Evolutionary conservation across 2,113 vertebrate species (phyloP).

Genomic region (Mesocricetus auratus): DNA sequence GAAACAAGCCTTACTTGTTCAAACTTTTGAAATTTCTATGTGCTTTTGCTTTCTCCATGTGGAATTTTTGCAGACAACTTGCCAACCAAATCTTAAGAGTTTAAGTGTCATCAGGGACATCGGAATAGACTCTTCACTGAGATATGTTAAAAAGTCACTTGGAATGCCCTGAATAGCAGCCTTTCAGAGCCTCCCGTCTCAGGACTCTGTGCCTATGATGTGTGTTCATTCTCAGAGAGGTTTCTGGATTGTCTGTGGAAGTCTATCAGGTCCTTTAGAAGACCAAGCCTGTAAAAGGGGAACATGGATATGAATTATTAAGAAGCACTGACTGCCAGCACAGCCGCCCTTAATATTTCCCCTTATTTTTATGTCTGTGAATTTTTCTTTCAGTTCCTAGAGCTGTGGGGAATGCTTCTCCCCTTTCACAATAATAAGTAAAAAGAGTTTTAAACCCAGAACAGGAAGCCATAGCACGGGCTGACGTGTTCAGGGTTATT

Average conservation of each 20-base stretch:
- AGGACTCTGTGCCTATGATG: constrained; percentile 14
- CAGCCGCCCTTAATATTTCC: constrained; percentile 11
- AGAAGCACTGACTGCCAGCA: not conserved
- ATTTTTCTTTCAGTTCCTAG: constrained; percentile 4
- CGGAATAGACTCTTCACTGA: not conserved
- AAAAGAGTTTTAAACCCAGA: not conserved
- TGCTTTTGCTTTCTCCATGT: not conserved
- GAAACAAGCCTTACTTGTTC: constrained; percentile 36
- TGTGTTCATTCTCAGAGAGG: not conserved
- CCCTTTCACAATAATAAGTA: constrained; percentile 13
- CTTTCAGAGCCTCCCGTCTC: constrained; percentile 16
- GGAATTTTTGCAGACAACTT: constrained; percentile 34
- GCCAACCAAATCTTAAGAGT: not conserved
- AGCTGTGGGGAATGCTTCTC: constrained; percentile 14
- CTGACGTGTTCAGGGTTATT: constrained; percentile 84
- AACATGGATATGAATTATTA: constrained; percentile 53
- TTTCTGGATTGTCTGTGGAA: constrained; percentile 50
- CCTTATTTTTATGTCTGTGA: constrained; percentile 4
- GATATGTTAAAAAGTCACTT: constrained; percentile 47
- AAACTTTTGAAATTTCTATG: not conserved
- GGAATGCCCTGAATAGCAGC: not conserved
- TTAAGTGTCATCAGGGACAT: not conserved
- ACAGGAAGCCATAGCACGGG: constrained; percentile 69
- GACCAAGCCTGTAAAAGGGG: not conserved
- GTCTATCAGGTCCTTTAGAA: constrained; percentile 15